Evolutionary conservation across 2,888 invertebrate species (phyloP), one percentile per base, ranked within the genome.

Genomic region (Aromia moschata): DNA sequence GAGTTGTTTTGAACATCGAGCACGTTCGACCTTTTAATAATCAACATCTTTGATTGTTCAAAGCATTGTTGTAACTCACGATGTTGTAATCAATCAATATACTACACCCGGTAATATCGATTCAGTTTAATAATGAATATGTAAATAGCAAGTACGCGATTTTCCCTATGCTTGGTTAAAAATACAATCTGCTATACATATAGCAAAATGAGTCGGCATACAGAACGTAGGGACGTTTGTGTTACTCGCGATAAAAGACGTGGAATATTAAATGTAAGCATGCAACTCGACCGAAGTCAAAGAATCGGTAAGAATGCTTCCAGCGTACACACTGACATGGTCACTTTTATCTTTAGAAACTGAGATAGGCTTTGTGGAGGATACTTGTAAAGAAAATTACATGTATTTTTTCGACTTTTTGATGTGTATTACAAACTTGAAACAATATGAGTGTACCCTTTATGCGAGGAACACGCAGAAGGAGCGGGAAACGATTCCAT

Each of bases 401-500:
- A 44, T 49, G 57, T 57, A 57, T 57, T 57, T 57, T 57, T 49
- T 57, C 51, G 57, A 57, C 57, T 57, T 57, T 57, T 11, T 57
- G 57, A 51, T 57, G 57, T 57, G 51, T 40, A 49, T 40, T 47
- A 44, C 57, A 49, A 49, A 56, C 49, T 51, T 16, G 49, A 43
- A 51, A 59, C 59, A 59, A 59, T 59, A 47, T 37, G 47, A 40
- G 46, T 33, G 49, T 49, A 41, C 47, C 47, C 55, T 55, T 55
- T 55, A 41, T 54, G 37, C 36, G 33, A 36, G 47, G 18, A 46
- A 47, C 43, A 40, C 49, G 33, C 14, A 41, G 53, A 45, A 58
- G 49, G 30, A 55, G 59, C 46, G 46, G 59, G 46, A 62, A 62
- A 59, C 59, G 62, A 52, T 62, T 60, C 62, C 59, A 62, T 62